Percentiles rank a stretch among this genome's conserved stretches.
phyloP scores from a whole-genome alignment of 2,113 vertebrate genomes.

The Trichomycterus rosablanca region DNA sequence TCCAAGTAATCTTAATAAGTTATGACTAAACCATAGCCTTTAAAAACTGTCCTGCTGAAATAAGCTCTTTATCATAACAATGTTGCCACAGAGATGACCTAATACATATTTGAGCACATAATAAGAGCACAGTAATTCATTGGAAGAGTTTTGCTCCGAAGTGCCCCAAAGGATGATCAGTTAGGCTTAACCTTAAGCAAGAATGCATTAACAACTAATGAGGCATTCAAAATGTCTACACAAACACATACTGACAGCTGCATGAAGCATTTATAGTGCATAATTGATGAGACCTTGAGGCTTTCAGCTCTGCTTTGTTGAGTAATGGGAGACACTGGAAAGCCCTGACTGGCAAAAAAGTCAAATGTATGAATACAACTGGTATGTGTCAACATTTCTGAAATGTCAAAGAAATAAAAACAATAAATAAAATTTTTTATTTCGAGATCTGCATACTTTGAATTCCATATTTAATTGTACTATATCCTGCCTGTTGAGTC shows the following conservation, averaged over 20 bases:
- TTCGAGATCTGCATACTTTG: too few species aligned
- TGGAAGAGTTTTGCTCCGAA: constrained; percentile 13
- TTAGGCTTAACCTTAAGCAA: constrained; percentile 22
- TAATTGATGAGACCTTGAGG: constrained; percentile 3
- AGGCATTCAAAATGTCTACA: constrained; percentile 12
- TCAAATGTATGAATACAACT: not conserved
- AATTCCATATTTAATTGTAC: too few species aligned
- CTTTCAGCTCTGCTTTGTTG: too few species aligned
- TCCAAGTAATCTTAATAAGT: not conserved
- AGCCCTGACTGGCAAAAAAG: not conserved
- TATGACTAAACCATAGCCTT: not conserved
- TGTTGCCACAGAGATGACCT: constrained; percentile 14
- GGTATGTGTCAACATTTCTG: too few species aligned
- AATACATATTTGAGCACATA: too few species aligned
- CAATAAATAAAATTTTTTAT: too few species aligned
- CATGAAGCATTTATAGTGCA: constrained; percentile 17
- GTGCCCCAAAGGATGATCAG: constrained; percentile 1
- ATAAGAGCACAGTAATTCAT: constrained; percentile 3
- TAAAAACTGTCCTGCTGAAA: constrained; percentile 8
- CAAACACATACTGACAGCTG: constrained; percentile 12
- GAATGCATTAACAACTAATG: constrained; percentile 14
- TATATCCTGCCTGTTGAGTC: too few species aligned
- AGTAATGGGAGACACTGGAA: not conserved
- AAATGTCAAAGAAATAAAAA: too few species aligned
- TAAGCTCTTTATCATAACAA: constrained; percentile 30